phyloP scores from a whole-genome alignment of 2,113 vertebrate genomes.

The Macrotus californicus region DNA sequence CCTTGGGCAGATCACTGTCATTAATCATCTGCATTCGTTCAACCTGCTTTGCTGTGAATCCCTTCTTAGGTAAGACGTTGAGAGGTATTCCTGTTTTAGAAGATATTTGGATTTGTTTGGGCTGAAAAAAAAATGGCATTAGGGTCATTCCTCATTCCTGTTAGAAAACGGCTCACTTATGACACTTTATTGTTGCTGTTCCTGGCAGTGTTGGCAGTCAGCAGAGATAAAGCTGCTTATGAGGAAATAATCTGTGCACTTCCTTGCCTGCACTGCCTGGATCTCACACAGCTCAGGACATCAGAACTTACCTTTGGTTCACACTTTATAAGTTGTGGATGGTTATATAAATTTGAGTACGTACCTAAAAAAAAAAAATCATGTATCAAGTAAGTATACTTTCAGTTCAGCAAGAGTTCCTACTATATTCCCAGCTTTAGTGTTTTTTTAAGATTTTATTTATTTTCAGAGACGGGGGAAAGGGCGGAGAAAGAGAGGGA shows the following conservation, averaged over 20 bases:
- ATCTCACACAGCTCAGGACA: neutral
- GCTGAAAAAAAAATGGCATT: constrained; percentile 72
- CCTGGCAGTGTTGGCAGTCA: neutral
- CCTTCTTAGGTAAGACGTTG: constrained; percentile 83
- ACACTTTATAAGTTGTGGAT: constrained; percentile 92
- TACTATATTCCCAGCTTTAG: neutral
- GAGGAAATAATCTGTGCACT: neutral
- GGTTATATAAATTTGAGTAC: constrained; percentile 97
- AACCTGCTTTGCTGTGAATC: constrained; percentile 86
- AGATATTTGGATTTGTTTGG: constrained; percentile 88
- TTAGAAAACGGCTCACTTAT: neutral
- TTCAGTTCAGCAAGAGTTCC: neutral
- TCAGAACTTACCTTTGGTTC: constrained; percentile 86
- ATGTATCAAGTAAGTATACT: neutral
- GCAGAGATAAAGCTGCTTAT: neutral
- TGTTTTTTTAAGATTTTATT: too few relatives aligned
- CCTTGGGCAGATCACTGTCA: constrained; percentile 87
- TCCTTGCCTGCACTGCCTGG: neutral
- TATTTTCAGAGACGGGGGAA: too few relatives aligned
- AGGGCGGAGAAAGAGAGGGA: too few relatives aligned
- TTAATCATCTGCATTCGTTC: constrained; percentile 92
- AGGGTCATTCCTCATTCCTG: neutral
- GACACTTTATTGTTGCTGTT: neutral
- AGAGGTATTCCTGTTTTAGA: constrained; percentile 92
- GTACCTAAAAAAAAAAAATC: constrained; percentile 83